Evolutionary conservation across 1,140 invertebrate species (phyloP).

Genomic region (Temnothorax longispinosus): DNA sequence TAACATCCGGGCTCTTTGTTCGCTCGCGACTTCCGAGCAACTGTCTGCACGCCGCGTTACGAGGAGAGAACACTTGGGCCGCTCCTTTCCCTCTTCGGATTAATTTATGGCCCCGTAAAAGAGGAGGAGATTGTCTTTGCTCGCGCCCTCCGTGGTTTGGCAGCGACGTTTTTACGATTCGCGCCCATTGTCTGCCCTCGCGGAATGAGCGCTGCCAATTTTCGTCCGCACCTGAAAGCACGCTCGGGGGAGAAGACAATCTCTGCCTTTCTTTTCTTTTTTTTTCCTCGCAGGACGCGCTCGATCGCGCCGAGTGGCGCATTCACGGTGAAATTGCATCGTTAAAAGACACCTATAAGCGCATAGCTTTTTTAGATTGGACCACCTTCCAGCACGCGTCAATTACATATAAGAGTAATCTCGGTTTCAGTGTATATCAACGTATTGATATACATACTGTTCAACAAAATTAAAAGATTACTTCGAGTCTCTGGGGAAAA

Average conservation of each 20-base stretch:
- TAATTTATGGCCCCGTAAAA: slow-evolving; percentile 82
- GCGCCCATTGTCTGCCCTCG: slow-evolving; percentile 72
- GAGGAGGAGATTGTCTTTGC: slow-evolving; percentile 77
- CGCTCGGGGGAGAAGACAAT: slow-evolving; percentile 47
- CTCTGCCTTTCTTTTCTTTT: slow-evolving; percentile 15
- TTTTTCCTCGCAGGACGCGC: background rate
- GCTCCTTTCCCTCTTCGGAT: slow-evolving; percentile 70
- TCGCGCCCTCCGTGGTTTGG: slow-evolving; percentile 77
- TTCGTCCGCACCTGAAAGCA: slow-evolving; percentile 62
- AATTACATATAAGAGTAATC: background rate
- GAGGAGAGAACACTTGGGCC: slow-evolving; percentile 70
- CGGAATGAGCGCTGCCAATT: slow-evolving; percentile 69
- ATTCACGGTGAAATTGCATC: slow-evolving; percentile 40
- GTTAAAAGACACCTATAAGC: slow-evolving; percentile 15
- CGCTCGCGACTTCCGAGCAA: slow-evolving; percentile 46
- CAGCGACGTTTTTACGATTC: slow-evolving; percentile 80
- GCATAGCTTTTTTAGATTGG: background rate
- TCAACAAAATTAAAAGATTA: background rate
- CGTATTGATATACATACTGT: background rate
- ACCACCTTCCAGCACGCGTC: background rate
- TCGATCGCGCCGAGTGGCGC: background rate
- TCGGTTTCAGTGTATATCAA: background rate
- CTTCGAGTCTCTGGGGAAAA: background rate
- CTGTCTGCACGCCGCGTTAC: slow-evolving; percentile 53
- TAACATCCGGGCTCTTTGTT: slow-evolving; percentile 66